phyloP scores from a whole-genome alignment of 2,888 invertebrate species.

The Thalpophila matura region DNA sequence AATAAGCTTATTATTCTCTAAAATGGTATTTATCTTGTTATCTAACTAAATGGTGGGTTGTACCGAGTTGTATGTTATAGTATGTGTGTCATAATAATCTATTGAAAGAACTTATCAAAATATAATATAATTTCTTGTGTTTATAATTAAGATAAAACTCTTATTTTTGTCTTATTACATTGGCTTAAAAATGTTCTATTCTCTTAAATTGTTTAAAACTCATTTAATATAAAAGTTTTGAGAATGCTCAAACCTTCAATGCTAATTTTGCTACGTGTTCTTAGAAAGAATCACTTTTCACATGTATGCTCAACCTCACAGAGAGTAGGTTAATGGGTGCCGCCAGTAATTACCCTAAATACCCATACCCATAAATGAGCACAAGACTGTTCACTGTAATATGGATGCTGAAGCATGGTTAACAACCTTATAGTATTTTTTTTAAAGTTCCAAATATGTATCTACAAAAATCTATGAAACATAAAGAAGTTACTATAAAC shows the following conservation, averaged over 20 bases:
- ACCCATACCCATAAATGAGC: too few species aligned
- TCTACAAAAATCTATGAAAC: background rate
- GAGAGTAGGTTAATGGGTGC: constrained; percentile 59
- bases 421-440: background rate
- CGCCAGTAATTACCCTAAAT: constrained; percentile 55
- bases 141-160: constrained; percentile 5
- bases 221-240: too few species aligned
- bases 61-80: constrained; percentile 9
- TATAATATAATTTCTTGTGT: constrained; percentile 25
- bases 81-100: constrained; percentile 29
- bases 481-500: background rate
- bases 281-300: constrained; percentile 17
- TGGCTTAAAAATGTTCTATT: background rate
- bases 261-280: background rate
- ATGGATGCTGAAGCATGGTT: constrained; percentile 20
- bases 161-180: constrained; percentile 1
- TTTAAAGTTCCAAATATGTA: background rate
- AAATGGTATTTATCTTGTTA: constrained; percentile 33
- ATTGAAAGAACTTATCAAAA: constrained; percentile 36
- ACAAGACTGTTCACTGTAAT: constrained; percentile 1
- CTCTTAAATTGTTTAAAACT: too few species aligned
- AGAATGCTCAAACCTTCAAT: background rate
- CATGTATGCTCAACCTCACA: background rate
- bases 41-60: constrained; percentile 31
- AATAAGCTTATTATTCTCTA: constrained; percentile 29